Conservation (phyloP, 2,113 vertebrate species). For the Malurus alboscapulatus region DNA sequence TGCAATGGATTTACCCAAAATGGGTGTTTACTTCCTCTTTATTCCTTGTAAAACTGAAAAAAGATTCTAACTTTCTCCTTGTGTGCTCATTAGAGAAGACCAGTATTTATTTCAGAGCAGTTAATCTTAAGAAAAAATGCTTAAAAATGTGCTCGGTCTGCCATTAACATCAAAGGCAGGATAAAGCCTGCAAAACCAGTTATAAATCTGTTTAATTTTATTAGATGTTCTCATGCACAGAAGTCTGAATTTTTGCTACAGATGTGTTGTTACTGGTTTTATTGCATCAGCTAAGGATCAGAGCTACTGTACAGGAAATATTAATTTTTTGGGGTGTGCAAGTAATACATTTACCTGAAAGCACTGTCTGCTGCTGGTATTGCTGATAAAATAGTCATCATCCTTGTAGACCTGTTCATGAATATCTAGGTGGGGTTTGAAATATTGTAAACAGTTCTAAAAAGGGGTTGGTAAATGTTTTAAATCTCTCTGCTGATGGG, state of each 20-base stretch:
- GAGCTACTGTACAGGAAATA: background rate
- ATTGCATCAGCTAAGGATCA: background rate
- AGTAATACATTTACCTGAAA: conserved; percentile 39
- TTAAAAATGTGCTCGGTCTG: background rate
- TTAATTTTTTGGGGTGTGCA: conserved; percentile 24
- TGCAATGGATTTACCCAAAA: background rate
- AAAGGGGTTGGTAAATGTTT: conserved; percentile 46
- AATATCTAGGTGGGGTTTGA: background rate
- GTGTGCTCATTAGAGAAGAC: background rate
- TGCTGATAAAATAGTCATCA: conserved; percentile 25
- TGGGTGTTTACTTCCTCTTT: background rate
- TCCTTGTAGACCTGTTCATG: background rate
- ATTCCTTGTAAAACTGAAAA: background rate
- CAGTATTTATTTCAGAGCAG: background rate
- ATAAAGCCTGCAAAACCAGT: background rate
- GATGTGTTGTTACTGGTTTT: background rate
- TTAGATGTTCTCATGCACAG: background rate
- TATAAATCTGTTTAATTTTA: background rate
- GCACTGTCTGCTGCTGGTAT: background rate
- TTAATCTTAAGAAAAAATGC: background rate
- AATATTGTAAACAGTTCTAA: conserved; percentile 39
- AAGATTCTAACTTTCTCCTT: background rate
- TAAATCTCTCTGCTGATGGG: conserved; percentile 34
- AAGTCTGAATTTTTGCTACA: background rate
- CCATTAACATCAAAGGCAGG: background rate